Evolutionary conservation across 2,113 vertebrate genomes (phyloP), one percentile per base, ranked within the genome.

Genomic region (Marcusenius ussheri): DNA sequence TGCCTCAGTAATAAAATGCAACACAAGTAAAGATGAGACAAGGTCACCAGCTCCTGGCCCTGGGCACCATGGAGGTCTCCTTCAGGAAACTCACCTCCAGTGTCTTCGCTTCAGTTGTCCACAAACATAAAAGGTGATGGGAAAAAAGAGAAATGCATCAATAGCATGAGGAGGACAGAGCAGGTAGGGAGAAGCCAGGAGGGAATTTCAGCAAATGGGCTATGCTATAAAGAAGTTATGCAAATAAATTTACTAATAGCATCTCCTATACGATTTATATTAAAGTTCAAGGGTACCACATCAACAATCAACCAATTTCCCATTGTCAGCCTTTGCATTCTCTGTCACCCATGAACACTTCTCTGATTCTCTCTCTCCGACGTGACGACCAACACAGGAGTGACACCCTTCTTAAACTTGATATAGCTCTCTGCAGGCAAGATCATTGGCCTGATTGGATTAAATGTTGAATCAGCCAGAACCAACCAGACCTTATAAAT

Each of bases 41-140:
- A 45, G 19, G 19, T 21, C 3, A 56, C 2, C 46, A 15, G 46
- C 11, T 53, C 2, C 47, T 70, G 62, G 27, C n/a, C 62, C 0
- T 21, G 83, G 46, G 1, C 24, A 83, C 19, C 45, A 27, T 87
- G 19, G 4, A 88, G 45, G 86, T 10, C 51, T 1, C 2, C 19
- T 27, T 5, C 6, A 24, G 9, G 3, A 87, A 1, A 93, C 95
- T 93, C 88, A 96, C 95, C 96, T 87, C 90, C 89, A 11, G 92
- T 87, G 83, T 96, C 94, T 90, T 94, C 93, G 90, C 96, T 96
- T 92, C 45, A 92, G 21, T 62, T 88, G 88, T 85, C 56, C 70
- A 91, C 9, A n/a, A 21, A 21, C 42, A 84, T 58, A 50, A n/a
- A 42, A 58, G 15, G 5, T 17, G 47, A 45, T 45, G 1, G 21